A percentile compares a stretch with the other conserved stretches of the same genome.
phyloP scores from a whole-genome alignment of 1,140 invertebrate species.

The Drosophila funebris region DNA sequence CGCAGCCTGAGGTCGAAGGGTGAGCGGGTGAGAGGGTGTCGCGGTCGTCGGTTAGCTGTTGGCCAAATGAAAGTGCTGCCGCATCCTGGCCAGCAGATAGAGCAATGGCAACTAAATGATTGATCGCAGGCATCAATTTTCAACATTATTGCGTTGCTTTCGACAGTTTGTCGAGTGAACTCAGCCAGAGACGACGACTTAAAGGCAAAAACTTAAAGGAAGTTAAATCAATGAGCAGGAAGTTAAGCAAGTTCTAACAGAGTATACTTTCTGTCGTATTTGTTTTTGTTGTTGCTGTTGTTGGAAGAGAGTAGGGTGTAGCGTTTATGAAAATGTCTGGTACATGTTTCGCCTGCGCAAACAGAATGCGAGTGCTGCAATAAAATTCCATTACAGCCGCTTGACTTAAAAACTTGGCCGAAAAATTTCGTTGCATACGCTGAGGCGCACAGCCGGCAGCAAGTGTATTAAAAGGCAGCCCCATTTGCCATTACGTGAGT shows the following conservation, averaged over 20 bases:
- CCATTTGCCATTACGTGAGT: constrained; percentile 62
- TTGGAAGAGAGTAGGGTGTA: not conserved
- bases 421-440: constrained; percentile 56
- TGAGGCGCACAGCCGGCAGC: constrained; percentile 21
- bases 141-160: constrained; percentile 65
- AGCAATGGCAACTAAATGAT: constrained; percentile 56
- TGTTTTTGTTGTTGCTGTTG: not conserved
- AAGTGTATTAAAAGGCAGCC: constrained; percentile 76
- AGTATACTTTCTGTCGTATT: not conserved
- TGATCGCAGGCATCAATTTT: constrained; percentile 77
- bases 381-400: constrained; percentile 79
- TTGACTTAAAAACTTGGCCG: constrained; percentile 69
- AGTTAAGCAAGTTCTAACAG: too few species aligned
- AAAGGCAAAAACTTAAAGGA: constrained; percentile 44
- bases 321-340: constrained; percentile 77
- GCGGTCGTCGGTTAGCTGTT: constrained; percentile 6
- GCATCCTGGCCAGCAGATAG: constrained; percentile 17
- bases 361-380: constrained; percentile 74
- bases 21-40: not conserved
- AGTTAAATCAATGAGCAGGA: constrained; percentile 35
- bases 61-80: constrained; percentile 35
- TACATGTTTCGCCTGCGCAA: constrained; percentile 77
- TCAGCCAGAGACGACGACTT: not conserved
- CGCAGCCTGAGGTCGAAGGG: not conserved
- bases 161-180: constrained; percentile 52